Evolutionary conservation across 2,888 invertebrate genomes (phyloP), one percentile per base, ranked within the genome.

Genomic region (Nyleta sp.): DNA sequence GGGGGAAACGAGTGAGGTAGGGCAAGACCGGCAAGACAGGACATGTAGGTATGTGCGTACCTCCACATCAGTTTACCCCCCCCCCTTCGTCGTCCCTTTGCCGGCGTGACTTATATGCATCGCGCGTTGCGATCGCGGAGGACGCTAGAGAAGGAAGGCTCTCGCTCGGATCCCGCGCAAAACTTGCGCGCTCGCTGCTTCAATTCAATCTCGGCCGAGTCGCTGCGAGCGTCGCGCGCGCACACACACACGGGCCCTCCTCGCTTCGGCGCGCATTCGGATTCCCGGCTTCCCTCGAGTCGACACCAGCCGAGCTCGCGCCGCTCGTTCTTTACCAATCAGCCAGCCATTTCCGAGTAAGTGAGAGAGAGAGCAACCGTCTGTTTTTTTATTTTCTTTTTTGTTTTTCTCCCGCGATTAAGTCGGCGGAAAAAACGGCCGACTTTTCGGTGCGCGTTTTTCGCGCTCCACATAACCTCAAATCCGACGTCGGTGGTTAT

Each of bases 231-330:
- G 71, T 55, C 62, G 53, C 35, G 6, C 38, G 20, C 2, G 33
- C n/a, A 52, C 10, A 35, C 13, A 35, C 13, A 35, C 2, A 35
- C 13, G 13, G n/a, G 42, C 42, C 38, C 48, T 40, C 11, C 52
- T 44, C 35, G 50, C 68, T 48, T 57, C 68, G 68, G 68, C 68
- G 68, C 68, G 68, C 70, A 70, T 70, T 59, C 42, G 70, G 40
- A 57, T 59, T 59, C 71, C 52, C 71, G 60, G 52, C 52, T 60
- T 71, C 60, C 35, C n/a, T 24, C 24, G 24, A 24, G 24, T 24
- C 24, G 24, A 24, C 24, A 24, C n/a, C n/a, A 24, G 4, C 7
- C 24, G 24, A 24, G 24, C 24, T n/a, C n/a, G n/a, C n/a, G n/a
- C n/a, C n/a, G n/a, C n/a, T n/a, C n/a, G n/a, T n/a, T n/a, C n/a